These are phyloP conservation scores for Ophiothrix spiculata DNA, from an alignment of 35 echinoderm and acorn worm genomes.

Conservation along the genomic window DNA sequence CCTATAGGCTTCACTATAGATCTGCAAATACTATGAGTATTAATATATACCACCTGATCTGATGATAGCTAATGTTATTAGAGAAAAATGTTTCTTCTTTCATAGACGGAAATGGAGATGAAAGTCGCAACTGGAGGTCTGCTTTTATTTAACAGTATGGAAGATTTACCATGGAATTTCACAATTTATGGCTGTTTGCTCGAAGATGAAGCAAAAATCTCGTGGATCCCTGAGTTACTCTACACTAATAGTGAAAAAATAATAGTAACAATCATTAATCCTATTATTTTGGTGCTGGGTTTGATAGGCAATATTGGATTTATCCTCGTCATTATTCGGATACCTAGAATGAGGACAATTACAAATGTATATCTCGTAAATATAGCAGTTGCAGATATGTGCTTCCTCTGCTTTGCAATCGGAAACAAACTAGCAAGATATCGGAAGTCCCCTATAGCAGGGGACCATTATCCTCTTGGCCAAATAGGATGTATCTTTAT, in stretches of 20 bases:
- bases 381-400: constrained; percentile 42
- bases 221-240: background rate
- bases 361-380: constrained; percentile 48
- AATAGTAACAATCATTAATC: constrained; percentile 33
- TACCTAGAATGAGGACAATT: constrained; percentile 49
- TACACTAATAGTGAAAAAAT: constrained; percentile 32
- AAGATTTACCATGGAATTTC: background rate
- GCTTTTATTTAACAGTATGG: too few relatives aligned
- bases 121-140: too few relatives aligned
- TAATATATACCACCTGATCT: too few relatives aligned
- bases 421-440: constrained; percentile 28
- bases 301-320: constrained; percentile 38
- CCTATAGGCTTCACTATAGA: too few relatives aligned
- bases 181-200: background rate
- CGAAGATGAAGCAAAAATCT: background rate
- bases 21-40: too few relatives aligned
- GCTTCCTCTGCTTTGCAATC: constrained; percentile 25
- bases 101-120: too few relatives aligned
- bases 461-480: constrained; percentile 18
- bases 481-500: constrained; percentile 30
- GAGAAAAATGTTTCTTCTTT: too few relatives aligned
- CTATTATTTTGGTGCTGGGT: constrained; percentile 36
- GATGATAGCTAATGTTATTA: too few relatives aligned
- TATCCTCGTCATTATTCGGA: constrained; percentile 37
- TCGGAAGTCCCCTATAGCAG: background rate